These are phyloP conservation scores for Drepana falcataria DNA, from an alignment of 2,888 invertebrate genomes.

Conservation along the genomic window DNA sequence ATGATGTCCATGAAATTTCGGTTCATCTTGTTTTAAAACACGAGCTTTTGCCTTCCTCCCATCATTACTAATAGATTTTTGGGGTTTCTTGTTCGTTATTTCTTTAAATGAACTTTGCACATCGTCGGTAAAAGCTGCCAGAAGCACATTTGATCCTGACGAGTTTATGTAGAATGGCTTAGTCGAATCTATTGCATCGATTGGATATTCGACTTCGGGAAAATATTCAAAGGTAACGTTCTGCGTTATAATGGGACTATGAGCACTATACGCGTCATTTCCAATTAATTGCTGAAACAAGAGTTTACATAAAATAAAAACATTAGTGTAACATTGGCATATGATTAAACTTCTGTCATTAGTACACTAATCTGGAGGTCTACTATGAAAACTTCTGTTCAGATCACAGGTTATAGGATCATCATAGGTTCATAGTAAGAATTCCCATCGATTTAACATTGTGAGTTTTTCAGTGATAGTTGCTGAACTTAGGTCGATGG, in stretches of 20 bases:
- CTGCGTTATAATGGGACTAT: constrained; percentile 4
- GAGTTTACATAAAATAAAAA: no score
- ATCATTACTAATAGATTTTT: not conserved
- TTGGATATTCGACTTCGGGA: constrained; percentile 40
- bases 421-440: no score
- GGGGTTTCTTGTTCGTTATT: constrained; percentile 1
- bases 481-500: no score
- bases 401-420: no score
- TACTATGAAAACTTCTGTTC: no score
- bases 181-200: constrained; percentile 35
- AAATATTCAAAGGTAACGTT: constrained; percentile 25
- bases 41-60: not conserved
- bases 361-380: no score
- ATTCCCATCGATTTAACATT: no score
- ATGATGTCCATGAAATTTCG: no score
- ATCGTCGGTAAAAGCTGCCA: constrained; percentile 43
- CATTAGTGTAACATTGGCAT: no score
- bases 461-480: no score
- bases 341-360: no score
- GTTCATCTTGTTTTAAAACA: not conserved
- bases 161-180: constrained; percentile 45
- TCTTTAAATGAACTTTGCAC: constrained; percentile 36
- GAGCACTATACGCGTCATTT: constrained; percentile 16
- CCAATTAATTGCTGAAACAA: not conserved
- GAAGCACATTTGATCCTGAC: constrained; percentile 19